Conservation (phyloP, 2,113 vertebrate species). For the Melozone crissalis region DNA sequence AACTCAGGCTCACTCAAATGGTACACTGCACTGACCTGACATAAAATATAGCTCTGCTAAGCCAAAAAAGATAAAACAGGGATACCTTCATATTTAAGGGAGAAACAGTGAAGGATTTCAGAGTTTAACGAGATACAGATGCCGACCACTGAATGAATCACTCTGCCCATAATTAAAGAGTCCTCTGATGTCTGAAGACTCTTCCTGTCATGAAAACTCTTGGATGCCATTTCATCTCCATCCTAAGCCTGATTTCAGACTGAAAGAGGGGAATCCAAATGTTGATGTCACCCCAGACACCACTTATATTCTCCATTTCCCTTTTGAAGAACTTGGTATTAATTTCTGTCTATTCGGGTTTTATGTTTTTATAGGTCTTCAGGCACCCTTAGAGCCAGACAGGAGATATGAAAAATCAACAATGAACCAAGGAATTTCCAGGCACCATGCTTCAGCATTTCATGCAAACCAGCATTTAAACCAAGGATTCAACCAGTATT, state of each 20-base stretch:
- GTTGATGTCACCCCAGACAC: conserved; percentile 72
- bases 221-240: conserved; percentile 81
- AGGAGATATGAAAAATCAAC: conserved; percentile 35
- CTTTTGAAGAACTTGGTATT: conserved; percentile 60
- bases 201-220: conserved; percentile 82
- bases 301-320: conserved; percentile 60
- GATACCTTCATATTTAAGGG: conserved; percentile 53
- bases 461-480: neutral
- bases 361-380: conserved; percentile 51
- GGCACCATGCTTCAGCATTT: neutral
- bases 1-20: conserved; percentile 6
- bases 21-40: neutral
- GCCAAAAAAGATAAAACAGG: conserved; percentile 68
- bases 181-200: conserved; percentile 84
- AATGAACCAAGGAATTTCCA: conserved; percentile 8
- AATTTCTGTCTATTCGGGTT: conserved; percentile 37
- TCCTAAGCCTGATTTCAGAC: conserved; percentile 62
- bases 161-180: conserved; percentile 73
- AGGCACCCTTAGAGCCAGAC: conserved; percentile 25
- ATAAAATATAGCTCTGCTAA: conserved; percentile 40
- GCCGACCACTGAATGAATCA: conserved; percentile 83
- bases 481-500: neutral
- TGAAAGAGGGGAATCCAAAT: conserved; percentile 56
- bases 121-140: conserved; percentile 84
- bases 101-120: conserved; percentile 72